These are phyloP conservation scores for Salmo trutta DNA, from an alignment of 2,797 vertebrate species.

Conservation along the genomic window DNA sequence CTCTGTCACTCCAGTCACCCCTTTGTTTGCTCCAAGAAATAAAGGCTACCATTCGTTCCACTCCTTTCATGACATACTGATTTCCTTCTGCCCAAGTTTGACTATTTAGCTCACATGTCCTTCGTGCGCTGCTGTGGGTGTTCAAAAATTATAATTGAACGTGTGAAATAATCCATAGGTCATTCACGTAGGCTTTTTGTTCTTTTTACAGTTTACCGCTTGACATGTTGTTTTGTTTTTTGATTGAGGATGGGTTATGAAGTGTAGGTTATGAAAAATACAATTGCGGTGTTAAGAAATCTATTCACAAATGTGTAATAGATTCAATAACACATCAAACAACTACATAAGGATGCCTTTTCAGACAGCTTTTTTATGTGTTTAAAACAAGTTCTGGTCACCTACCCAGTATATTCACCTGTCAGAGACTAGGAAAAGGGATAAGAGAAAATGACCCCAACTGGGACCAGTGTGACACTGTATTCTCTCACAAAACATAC, in stretches of 20 bases:
- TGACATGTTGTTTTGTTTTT: not conserved
- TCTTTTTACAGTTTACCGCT: not conserved
- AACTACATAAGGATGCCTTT: not conserved
- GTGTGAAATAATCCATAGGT: not conserved
- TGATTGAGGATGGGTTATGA: not conserved
- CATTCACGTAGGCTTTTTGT: not conserved
- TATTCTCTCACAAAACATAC: not conserved
- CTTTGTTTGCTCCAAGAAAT: constrained; percentile 33
- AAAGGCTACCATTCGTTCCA: constrained; percentile 29
- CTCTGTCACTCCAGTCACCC: constrained; percentile 50
- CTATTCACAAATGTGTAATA: not conserved
- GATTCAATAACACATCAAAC: constrained; percentile 2
- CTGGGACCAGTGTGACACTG: not conserved
- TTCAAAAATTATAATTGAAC: constrained; percentile 1
- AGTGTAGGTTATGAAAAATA: not conserved
- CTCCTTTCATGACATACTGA: constrained; percentile 21
- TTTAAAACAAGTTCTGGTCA: not conserved
- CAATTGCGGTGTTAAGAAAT: constrained; percentile 30
- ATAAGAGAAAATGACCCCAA: not conserved
- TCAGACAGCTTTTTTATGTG: not conserved
- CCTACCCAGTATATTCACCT: not conserved
- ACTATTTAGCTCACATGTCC: constrained; percentile 22
- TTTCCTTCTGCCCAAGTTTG: constrained; percentile 11
- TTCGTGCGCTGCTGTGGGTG: not conserved
- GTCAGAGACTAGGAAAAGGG: not conserved